Evolutionary conservation across 2,888 invertebrate genomes (phyloP), one percentile per base, ranked within the genome.

Genomic region (Apotomis betuletana): DNA sequence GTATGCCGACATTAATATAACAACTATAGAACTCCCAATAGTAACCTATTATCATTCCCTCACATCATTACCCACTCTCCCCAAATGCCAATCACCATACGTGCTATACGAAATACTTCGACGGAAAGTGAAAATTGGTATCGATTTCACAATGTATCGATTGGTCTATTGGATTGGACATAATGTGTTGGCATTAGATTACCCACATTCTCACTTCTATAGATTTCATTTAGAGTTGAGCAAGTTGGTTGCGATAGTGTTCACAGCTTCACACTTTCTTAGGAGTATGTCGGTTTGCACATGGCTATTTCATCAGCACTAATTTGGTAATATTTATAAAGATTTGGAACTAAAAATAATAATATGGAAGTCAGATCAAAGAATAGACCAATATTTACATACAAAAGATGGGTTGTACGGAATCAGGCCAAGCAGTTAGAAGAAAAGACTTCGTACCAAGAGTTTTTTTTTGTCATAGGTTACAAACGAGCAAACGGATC

Each of bases 41-140:
- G 4, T 41, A 41, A 5, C 5, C 5, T 6, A 6, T 6, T 6
- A 41, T 6, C 3, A 41, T 41, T 41, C 0, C 6, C 15, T 15
- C 54, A 27, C 55, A n/a, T 38, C 52, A 63, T 15, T 41, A 63
- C 62, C n/a, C 51, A 41, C 52, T 64, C 58, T 51, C 67, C 41
- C 59, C 58, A 59, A 67, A 51, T 41, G 54, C 67, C 36, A 36
- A 27, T 57, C 9, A 63, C 15, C 12, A 41, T 46, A 63, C 51
- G 49, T 63, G 27, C 62, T 5, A 62, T 62, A 62, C 54, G 15
- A 51, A 62, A 57, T 58, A 41, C 12, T 15, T 15, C 41, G 36
- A n/a, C 62, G 9, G 62, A 69, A 64, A 63, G 67, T 61, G 73
- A 69, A 67, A 69, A 73, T 68, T 55, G 52, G 49, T 57, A 55